Evolutionary conservation across 2,113 vertebrate species (phyloP), one percentile per base, ranked within the genome.

Genomic region (Myodes glareolus): DNA sequence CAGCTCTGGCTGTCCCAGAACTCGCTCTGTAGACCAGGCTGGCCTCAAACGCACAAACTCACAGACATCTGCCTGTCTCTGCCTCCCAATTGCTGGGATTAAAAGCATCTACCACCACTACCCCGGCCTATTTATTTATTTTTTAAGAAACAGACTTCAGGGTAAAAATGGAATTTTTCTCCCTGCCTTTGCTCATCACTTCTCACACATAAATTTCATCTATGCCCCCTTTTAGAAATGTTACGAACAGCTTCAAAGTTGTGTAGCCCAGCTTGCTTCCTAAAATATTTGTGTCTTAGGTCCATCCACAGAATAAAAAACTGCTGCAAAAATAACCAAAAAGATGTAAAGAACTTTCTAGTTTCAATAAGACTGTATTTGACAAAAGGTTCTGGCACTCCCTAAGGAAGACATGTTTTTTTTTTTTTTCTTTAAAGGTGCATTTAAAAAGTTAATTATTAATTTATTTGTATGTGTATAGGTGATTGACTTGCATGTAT

Each of bases 261-360:
- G 73, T 77, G 27, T 68, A 96, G 65, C 14, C 70, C 68, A 85
- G 55, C 17, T 90, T 84, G 67, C 13, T 93, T 50, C 63, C 65
- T 93, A 10, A 55, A 91, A 17, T 89, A 63, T 85, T 93, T 88
- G 25, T 92, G 58, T 45, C 42, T 84, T 77, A 75, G 58, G 77
- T 31, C 36, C 47, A 92, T 55, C 70, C 14, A 68, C 8, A 92
- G 7, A 39, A 33, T 55, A 65, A 94, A 58, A n/a, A 55, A 55
- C 94, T 47, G 12, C 52, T 93, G 61, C 63, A 91, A 90, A 90
- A 88, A 92, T 75, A 78, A 84, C 17, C 47, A 45, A 75, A 89
- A 96, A 50, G 39, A 75, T 92, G 19, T 50, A 94, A 97, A 91
- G 55, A 94, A 89, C 16, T 63, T 92, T 95, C 63, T 87, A 42